Base-by-base conservation (phyloP, 2,113 vertebrate species). In the Sander lucioperca region DNA sequence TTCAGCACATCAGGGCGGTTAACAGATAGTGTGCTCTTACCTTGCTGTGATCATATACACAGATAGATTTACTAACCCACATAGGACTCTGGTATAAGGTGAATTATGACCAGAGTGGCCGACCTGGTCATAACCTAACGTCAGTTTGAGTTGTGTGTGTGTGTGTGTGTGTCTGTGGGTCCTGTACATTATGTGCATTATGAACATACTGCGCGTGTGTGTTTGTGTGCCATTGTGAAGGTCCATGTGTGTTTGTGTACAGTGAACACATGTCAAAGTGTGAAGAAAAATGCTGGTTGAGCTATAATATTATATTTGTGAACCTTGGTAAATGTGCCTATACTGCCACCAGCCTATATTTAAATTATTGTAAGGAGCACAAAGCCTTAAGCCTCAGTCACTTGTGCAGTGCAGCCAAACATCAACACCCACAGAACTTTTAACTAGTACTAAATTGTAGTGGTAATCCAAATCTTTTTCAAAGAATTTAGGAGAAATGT, bases 1-100 rank as follows among this genome's bases (percentile, higher is more conserved):
- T 81, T 86, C 74, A 86, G 62, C 50, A 19, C 70, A 82, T 66
- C 72, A 57, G 10, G 53, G 23, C 5, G 1, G 2, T 0, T 80
- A 82, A 68, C 69, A 82, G 82, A 85, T 58, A 12, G 36, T n/a
- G 77, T 27, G 70, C 77, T 86, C 88, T 91, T 78, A 86, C 86
- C 80, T 79, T 53, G 12, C 73, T 2, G 43, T 50, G 75, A 71
- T 79, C 78, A 33, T 54, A 72, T 50, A 36, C 77, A 63, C 84
- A 59, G 48, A 86, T 73, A 85, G 75, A 90, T 83, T 88, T 80
- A 80, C 74, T 25, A 66, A 78, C 65, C 85, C 87, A 61, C 89
- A 77, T 67, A 85, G 76, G 79, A 78, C 77, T 67, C 6, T 1
- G 67, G 74, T 19, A 57, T 19, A 57, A 86, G 84, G 71, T 87